A percentile compares a stretch with the other conserved stretches of the same genome.
Conservation (phyloP, 2,113 vertebrate genomes). For the Rhinopithecus roxellana region DNA sequence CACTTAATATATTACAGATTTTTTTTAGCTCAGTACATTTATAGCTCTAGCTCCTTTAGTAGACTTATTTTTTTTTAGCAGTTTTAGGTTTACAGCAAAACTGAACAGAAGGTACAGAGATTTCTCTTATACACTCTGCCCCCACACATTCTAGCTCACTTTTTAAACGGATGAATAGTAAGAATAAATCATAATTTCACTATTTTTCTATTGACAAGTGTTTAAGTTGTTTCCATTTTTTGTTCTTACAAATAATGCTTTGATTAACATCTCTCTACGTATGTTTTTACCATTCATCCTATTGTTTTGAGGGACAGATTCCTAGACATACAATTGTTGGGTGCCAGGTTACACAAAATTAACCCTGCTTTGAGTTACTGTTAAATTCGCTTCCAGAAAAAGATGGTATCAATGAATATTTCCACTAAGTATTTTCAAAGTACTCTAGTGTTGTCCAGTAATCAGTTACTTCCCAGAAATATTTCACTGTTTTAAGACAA, state of each 20-base stretch:
- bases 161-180: not conserved
- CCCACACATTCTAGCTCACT: not conserved
- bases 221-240: not conserved
- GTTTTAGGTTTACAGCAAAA: not conserved
- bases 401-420: not conserved
- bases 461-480: not conserved
- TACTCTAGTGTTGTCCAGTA: not conserved
- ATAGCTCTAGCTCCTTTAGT: not conserved
- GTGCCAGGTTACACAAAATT: not conserved
- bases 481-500: not conserved
- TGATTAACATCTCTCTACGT: not conserved
- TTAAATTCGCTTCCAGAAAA: not conserved
- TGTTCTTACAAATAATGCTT: not conserved
- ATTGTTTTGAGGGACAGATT: not conserved
- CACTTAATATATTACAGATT: not conserved
- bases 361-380: not conserved
- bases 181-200: not conserved
- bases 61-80: not conserved
- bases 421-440: not conserved
- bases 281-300: not conserved
- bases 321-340: not conserved
- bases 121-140: not conserved
- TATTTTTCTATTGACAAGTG: not conserved
- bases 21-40: not conserved
- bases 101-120: not conserved